phyloP scores from a whole-genome alignment of 2,888 invertebrate genomes.

The Auanema freiburgensis region DNA sequence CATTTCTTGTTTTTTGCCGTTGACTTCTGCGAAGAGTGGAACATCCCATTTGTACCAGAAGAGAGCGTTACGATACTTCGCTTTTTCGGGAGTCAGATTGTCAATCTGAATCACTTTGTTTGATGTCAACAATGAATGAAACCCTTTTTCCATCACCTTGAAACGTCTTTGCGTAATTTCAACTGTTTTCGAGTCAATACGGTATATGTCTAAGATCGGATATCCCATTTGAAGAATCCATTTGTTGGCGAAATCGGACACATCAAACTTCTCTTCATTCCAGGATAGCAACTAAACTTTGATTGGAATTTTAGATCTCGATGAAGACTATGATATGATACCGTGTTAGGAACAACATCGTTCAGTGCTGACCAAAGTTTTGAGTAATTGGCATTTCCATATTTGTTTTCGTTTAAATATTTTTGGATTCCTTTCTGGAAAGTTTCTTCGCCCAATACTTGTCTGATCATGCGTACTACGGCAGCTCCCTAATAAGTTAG shows the following conservation, averaged over 20 bases:
- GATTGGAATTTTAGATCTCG: neutral
- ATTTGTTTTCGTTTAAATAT: constrained; percentile 16
- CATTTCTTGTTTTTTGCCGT: constrained; percentile 38
- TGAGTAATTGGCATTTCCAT: constrained; percentile 17
- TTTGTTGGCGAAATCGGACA: constrained; percentile 73
- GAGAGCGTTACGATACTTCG: constrained; percentile 51
- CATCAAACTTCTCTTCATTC: constrained; percentile 52
- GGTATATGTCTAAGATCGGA: constrained; percentile 50
- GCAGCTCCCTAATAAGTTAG: constrained; percentile 41
- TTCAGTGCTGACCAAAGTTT: constrained; percentile 22
- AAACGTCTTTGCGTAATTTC: constrained; percentile 55
- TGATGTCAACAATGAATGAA: neutral
- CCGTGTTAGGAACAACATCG: constrained; percentile 12
- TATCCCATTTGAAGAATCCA: constrained; percentile 76
- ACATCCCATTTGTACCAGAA: constrained; percentile 62
- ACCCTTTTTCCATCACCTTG: constrained; percentile 23
- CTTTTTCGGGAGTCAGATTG: constrained; percentile 40
- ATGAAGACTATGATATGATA: neutral
- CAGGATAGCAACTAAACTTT: constrained; percentile 26
- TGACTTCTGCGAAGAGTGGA: constrained; percentile 55
- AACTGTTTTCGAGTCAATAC: constrained; percentile 47
- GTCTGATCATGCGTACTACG: constrained; percentile 57
- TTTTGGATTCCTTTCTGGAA: constrained; percentile 55
- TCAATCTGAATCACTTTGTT: constrained; percentile 24
- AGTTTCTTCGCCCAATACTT: constrained; percentile 51